Conservation (phyloP, 2,888 invertebrate species). For the Smittia aterrima region DNA sequence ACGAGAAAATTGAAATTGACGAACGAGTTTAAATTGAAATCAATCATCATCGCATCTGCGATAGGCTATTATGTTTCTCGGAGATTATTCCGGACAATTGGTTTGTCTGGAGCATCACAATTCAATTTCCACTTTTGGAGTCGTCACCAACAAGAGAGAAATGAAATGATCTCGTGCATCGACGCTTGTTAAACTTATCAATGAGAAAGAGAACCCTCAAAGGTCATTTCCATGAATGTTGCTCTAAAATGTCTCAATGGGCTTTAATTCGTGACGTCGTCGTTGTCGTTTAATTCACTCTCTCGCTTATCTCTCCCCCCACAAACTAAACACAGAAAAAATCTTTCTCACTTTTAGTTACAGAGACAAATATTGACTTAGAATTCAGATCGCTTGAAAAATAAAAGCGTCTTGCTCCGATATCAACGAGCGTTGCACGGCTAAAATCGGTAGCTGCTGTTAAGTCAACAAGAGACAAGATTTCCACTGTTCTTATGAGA, state of each 20-base stretch:
- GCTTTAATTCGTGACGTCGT: background rate
- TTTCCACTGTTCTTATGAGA: background rate
- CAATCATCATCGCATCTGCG: slow-evolving; percentile 11
- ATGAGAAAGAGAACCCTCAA: background rate
- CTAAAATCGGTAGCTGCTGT: slow-evolving; percentile 28
- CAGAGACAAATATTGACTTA: slow-evolving; percentile 8
- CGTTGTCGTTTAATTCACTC: background rate
- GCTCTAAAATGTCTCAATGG: background rate
- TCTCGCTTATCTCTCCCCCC: background rate
- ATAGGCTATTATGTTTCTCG: background rate
- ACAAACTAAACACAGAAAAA: background rate
- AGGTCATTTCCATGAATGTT: background rate
- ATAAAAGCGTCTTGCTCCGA: background rate
- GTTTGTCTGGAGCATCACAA: background rate
- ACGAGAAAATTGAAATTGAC: background rate
- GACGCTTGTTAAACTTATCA: background rate
- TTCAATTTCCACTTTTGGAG: background rate
- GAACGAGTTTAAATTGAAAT: slow-evolving; percentile 11
- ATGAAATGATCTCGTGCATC: background rate
- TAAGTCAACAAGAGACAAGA: slow-evolving; percentile 23
- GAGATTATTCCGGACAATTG: background rate
- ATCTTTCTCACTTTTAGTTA: background rate
- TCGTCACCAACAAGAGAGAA: background rate
- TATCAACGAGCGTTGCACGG: background rate
- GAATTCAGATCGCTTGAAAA: background rate